Base-by-base conservation (phyloP, 2,888 invertebrate species). In the Chrysopilus asiliformis region DNA sequence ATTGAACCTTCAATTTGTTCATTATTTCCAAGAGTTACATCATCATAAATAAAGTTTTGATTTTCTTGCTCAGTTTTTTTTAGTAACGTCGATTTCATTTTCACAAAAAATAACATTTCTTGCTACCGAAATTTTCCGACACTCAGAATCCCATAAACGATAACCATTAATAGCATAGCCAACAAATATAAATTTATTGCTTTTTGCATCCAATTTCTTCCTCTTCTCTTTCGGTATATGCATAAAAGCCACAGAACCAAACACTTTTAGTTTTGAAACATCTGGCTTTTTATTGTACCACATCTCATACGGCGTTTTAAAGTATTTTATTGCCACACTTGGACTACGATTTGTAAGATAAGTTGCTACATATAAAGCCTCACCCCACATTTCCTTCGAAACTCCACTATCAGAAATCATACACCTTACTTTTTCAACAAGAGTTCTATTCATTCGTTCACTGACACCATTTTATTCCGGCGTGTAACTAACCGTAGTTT, bases 151-250 rank as follows among this genome's bases (percentile, higher is more conserved):
- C 42, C 38, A 43, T 13, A 43, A 29, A 10, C 40, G 34, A 18
- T 43, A 45, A 2, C 45, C 41, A 38, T 45, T 44, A 14, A 40
- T 32, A 14, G 31, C 35, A 20, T 41, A 42, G 2, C 43, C 41
- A 14, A 44, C 18, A 38, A 45, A 39, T 19, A 38, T 18, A n/a
- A 28, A 20, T 24, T 32, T 34, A 18, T 16, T 39, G 26, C 41
- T 32, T 22, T 45, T 45, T 6, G 24, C 7, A 32, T 45, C 43
- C 7, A 45, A 20, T 26, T 41, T 50, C 38, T 17, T 46, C n/a
- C 39, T 45, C 35, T 15, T 44, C 34, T 3, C 45, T 45, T 40
- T 38, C 12, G 47, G 43, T 9, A 47, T 25, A 39, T 45, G 44
- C 5, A 41, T 37, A 32, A 32, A 45, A 10, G 47, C 47, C 20